Base-by-base conservation (phyloP, 2,113 vertebrate genomes). In the Saccopteryx bilineata region DNA sequence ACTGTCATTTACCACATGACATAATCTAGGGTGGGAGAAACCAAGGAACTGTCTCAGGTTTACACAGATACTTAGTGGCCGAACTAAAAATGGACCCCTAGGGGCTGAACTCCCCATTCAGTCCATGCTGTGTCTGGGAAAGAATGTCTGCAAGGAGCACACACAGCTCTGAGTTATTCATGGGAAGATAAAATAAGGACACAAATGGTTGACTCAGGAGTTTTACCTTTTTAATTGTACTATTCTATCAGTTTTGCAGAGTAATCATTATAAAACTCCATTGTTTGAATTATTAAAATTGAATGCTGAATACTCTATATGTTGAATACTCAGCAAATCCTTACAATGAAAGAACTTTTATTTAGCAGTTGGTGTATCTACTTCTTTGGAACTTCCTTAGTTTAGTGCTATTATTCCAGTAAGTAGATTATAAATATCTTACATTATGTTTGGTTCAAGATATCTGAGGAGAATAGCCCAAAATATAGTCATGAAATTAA, bases 401-500 rank as follows among this genome's bases (percentile, higher is more conserved):
- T 54, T 83, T 85, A 92, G 72, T 28, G 14, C 8, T 81, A 52
- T 58, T 87, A 2, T 61, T 15, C 65, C 65, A 28, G 4, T 60
- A 58, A 78, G 68, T 71, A 95, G 81, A 91, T 56, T 78, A 95
- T 86, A 89, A 89, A 84, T 71, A 92, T 14, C 5, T 80, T 91
- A 72, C 4, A 50, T 33, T 39, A 33, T 48, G 26, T 89, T 76
- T 69, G 9, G 15, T 72, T 88, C 39, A 63, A 75, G 11, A 50
- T 63, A 82, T 84, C 8, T 87, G 21, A 46, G 24, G 61, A 90
- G 11, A 74, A 0, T 60, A 84, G 33, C 26, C 17, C 13, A 46
- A 60, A 85, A 83, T 74, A 89, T 48, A 24, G 17, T 28, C 46
- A 74, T 56, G 76, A 61, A 93, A 93, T 61, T 60, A 78, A 76